These are phyloP conservation scores for Brachycybe producta DNA, from an alignment of 2,888 invertebrate species.

Conservation along the genomic window DNA sequence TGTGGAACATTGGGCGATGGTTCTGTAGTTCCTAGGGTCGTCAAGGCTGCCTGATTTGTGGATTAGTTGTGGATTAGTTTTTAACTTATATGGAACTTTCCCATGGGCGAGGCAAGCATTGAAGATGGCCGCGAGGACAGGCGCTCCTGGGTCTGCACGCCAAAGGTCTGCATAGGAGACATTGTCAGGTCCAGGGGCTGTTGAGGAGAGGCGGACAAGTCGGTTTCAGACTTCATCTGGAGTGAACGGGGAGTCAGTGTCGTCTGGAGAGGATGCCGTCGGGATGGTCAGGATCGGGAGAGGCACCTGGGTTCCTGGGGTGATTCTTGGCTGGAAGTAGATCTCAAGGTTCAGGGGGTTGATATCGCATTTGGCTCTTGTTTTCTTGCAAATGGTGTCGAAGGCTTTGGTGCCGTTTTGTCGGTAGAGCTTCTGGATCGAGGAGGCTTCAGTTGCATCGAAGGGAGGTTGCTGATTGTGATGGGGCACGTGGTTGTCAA, in stretches of 20 bases:
- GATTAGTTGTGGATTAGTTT: slow-evolving; percentile 22
- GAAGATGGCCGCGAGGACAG: background rate
- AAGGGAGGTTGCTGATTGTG: background rate
- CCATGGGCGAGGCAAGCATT: background rate
- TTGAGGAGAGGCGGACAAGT: background rate
- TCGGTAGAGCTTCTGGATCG: background rate
- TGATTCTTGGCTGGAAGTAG: background rate
- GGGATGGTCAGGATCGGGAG: background rate
- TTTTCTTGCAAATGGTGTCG: background rate
- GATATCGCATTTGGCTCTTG: background rate
- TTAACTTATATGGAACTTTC: slow-evolving; percentile 21
- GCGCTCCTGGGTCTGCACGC: background rate
- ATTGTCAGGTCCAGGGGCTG: slow-evolving; percentile 1
- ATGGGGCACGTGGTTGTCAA: background rate
- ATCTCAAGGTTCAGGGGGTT: too few relatives aligned
- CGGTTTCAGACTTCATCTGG: background rate
- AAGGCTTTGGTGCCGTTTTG: background rate
- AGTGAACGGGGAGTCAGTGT: background rate
- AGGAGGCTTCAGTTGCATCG: background rate
- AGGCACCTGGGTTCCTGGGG: background rate
- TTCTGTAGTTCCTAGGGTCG: slow-evolving; percentile 26
- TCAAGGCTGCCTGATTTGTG: slow-evolving; percentile 25
- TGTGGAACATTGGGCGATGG: slow-evolving; percentile 23
- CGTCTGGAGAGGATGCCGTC: background rate
- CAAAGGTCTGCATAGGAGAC: background rate